Percentiles rank a stretch among this genome's conserved stretches.
Evolutionary conservation across 1,140 invertebrate species (phyloP).

Genomic region (Drosophila funebris): DNA sequence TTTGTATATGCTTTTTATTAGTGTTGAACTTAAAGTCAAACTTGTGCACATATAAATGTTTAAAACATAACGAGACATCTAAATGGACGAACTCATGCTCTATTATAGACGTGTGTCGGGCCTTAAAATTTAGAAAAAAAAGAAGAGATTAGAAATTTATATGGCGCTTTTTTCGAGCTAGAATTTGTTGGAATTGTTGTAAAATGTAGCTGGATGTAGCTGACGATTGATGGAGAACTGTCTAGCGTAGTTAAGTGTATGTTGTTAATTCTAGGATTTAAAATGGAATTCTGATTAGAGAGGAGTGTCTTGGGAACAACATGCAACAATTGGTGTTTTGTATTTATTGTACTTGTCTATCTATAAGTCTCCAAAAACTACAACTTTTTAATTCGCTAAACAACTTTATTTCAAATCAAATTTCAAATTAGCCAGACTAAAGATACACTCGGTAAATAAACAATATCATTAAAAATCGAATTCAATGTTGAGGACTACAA

Average conservation of each 20-base stretch:
- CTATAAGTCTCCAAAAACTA: constrained; percentile 34
- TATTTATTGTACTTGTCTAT: constrained; percentile 50
- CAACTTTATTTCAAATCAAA: constrained; percentile 12
- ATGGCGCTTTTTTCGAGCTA: constrained; percentile 33
- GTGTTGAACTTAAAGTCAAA: constrained; percentile 78
- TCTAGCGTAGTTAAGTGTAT: constrained; percentile 14
- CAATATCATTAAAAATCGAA: constrained; percentile 43
- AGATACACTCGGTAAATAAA: constrained; percentile 14
- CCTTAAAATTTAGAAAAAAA: constrained; percentile 38
- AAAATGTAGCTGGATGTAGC: constrained; percentile 12
- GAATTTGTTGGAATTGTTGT: constrained; percentile 16
- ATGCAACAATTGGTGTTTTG: constrained; percentile 63
- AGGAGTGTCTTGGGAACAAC: constrained; percentile 70
- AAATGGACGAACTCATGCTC: constrained; percentile 12
- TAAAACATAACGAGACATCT: constrained; percentile 63
- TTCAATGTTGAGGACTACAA: constrained; percentile 47
- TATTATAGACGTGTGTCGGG: constrained; percentile 21
- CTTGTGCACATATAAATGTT: constrained; percentile 81
- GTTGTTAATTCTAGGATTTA: constrained; percentile 43
- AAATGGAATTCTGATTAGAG: constrained; percentile 29
- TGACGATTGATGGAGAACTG: background rate
- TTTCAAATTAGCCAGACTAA: constrained; percentile 46
- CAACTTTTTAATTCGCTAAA: constrained; percentile 32
- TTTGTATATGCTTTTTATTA: constrained; percentile 80
- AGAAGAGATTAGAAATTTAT: constrained; percentile 23